These are phyloP conservation scores for Delichon dasypus DNA, from an alignment of 2,797 vertebrate species.

Conservation along the genomic window DNA sequence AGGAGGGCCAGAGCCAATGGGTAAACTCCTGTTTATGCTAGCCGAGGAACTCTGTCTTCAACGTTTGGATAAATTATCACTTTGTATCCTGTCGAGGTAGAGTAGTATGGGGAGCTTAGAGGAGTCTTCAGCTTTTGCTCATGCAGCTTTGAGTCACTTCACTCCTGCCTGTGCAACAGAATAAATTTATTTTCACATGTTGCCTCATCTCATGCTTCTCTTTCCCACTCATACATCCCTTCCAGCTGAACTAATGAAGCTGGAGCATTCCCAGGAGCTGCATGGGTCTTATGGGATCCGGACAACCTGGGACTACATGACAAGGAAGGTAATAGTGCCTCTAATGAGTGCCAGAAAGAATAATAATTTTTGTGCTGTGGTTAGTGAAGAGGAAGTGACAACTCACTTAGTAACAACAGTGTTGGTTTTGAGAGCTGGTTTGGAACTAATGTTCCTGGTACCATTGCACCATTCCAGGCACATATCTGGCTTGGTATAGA, in stretches of 20 bases:
- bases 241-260: background rate
- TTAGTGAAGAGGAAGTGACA: background rate
- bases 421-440: background rate
- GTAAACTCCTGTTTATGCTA: slow-evolving; percentile 58
- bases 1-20: slow-evolving; percentile 60
- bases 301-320: background rate
- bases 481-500: background rate
- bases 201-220: background rate
- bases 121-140: background rate
- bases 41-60: slow-evolving; percentile 28
- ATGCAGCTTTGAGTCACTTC: background rate
- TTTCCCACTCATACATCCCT: background rate
- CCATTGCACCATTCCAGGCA: background rate
- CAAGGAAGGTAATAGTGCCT: background rate
- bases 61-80: slow-evolving; percentile 62
- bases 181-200: background rate
- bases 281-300: background rate
- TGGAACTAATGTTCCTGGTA: background rate
- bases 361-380: background rate
- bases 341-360: background rate
- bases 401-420: background rate
- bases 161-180: background rate
- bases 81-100: slow-evolving; percentile 55
- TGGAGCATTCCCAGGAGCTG: background rate
- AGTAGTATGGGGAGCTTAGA: background rate